Conservation (phyloP, 2,797 vertebrate species). For the Mastacembelus armatus region DNA sequence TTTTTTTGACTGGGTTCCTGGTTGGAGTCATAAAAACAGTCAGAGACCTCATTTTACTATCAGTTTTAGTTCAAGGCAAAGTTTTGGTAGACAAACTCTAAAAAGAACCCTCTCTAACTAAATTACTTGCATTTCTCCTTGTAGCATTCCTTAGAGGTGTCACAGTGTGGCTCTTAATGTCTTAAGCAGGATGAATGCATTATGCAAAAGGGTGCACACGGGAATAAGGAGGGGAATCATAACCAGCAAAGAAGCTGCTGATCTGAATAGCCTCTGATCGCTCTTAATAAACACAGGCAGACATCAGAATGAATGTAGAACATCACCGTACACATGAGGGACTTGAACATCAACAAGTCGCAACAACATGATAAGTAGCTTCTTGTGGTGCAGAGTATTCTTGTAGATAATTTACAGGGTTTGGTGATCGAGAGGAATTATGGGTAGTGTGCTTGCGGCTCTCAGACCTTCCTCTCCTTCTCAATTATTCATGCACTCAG, state of each 20-base stretch:
- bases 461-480: slow-evolving; percentile 30
- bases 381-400: slow-evolving; percentile 26
- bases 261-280: slow-evolving; percentile 56
- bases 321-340: slow-evolving; percentile 29
- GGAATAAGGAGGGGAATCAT: slow-evolving; percentile 52
- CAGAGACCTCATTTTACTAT: neutral
- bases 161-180: slow-evolving; percentile 25
- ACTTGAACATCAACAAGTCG: slow-evolving; percentile 21
- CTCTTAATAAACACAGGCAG: slow-evolving; percentile 50
- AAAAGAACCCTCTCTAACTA: neutral
- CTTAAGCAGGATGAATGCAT: slow-evolving; percentile 50
- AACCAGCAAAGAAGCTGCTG: slow-evolving; percentile 45
- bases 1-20: no score
- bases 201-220: slow-evolving; percentile 61
- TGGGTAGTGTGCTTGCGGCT: slow-evolving; percentile 33
- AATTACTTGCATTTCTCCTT: slow-evolving; percentile 5
- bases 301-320: slow-evolving; percentile 58
- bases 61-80: neutral
- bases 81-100: neutral
- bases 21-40: neutral
- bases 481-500: slow-evolving; percentile 60
- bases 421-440: slow-evolving; percentile 52
- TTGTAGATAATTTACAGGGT: slow-evolving; percentile 49
- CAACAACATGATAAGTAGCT: slow-evolving; percentile 45
- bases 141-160: slow-evolving; percentile 30